These are phyloP conservation scores for Aporophyla lueneburgensis DNA, from an alignment of 2,888 invertebrate genomes.

Conservation along the genomic window DNA sequence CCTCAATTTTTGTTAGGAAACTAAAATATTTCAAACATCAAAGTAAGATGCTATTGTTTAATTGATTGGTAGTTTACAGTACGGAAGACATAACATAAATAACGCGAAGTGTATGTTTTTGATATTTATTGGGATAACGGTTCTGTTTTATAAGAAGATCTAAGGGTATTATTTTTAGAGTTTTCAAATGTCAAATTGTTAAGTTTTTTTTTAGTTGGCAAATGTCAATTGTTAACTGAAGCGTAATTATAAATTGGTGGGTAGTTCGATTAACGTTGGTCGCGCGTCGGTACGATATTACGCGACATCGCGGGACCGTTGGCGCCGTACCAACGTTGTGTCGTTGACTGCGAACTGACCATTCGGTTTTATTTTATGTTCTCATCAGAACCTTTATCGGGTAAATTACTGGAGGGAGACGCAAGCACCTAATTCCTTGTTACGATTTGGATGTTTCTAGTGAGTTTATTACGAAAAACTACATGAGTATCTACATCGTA, in stretches of 20 bases:
- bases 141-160: constrained; percentile 56
- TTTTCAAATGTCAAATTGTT: constrained; percentile 55
- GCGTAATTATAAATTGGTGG: constrained; percentile 70
- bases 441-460: constrained; percentile 36
- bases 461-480: constrained; percentile 25
- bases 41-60: constrained; percentile 62
- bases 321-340: constrained; percentile 86
- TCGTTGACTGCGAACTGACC: constrained; percentile 80
- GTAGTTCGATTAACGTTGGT: constrained; percentile 68
- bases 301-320: constrained; percentile 77
- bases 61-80: constrained; percentile 57
- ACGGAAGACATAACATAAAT: constrained; percentile 53
- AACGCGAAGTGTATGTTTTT: constrained; percentile 44
- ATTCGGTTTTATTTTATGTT: constrained; percentile 87
- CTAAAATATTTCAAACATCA: constrained; percentile 54
- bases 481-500: constrained; percentile 8
- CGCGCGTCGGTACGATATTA: constrained; percentile 61
- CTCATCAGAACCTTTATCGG: constrained; percentile 85
- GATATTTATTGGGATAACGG: constrained; percentile 49
- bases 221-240: constrained; percentile 70
- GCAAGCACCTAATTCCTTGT: constrained; percentile 56
- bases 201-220: constrained; percentile 59
- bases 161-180: constrained; percentile 46
- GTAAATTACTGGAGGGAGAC: constrained; percentile 73
- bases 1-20: constrained; percentile 22